Percentiles rank a stretch among this genome's conserved stretches.
Conservation (phyloP, 2,113 vertebrate genomes). For the Hystrix brachyura region DNA sequence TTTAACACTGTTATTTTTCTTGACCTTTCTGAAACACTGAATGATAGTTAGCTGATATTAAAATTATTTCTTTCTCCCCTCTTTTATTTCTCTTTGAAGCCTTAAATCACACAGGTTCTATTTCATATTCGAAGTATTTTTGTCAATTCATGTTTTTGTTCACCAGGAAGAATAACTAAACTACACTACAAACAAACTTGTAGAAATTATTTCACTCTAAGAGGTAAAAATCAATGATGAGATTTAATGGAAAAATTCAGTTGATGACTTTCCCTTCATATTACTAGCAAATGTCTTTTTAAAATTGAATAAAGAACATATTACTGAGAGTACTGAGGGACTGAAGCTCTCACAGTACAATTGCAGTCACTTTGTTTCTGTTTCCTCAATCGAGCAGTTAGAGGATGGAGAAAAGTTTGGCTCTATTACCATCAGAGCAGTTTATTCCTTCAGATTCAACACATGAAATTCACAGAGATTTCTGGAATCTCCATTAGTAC, state of each 20-base stretch:
- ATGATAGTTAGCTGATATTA: neutral
- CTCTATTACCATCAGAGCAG: neutral
- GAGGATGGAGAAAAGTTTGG: neutral
- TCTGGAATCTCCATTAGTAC: slow-evolving; percentile 74
- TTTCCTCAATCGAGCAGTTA: slow-evolving; percentile 46
- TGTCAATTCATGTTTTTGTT: neutral
- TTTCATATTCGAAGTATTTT: neutral
- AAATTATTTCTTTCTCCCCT: neutral
- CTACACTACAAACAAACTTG: neutral
- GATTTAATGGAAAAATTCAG: neutral
- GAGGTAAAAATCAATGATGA: neutral
- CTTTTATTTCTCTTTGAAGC: neutral
- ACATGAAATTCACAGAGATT: slow-evolving; percentile 73
- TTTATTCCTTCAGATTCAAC: slow-evolving; percentile 64
- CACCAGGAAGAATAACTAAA: neutral
- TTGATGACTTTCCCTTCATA: neutral
- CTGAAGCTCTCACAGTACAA: neutral
- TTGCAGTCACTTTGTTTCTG: slow-evolving; percentile 56
- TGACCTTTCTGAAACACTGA: neutral
- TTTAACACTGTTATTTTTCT: neutral
- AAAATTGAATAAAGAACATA: neutral
- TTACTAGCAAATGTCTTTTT: neutral
- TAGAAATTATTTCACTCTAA: neutral
- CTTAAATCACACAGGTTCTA: neutral
- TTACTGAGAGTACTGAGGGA: no score